phyloP scores from a whole-genome alignment of 2,888 invertebrate genomes.

The Diabrotica balteata region DNA sequence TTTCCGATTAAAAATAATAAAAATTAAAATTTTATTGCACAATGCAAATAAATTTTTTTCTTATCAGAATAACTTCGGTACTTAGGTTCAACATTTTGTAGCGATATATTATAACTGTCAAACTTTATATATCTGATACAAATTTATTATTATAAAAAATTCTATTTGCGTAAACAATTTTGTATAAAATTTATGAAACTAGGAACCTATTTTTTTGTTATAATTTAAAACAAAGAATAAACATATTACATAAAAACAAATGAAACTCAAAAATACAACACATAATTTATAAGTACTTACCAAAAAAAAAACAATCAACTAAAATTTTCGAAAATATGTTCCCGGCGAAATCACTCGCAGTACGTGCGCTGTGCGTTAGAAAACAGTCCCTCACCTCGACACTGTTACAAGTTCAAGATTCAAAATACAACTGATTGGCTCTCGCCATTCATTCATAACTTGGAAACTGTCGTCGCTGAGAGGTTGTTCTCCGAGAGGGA shows the following conservation, averaged over 20 bases:
- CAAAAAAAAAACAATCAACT: neutral
- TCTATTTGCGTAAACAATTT: too few relatives aligned
- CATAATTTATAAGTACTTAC: neutral
- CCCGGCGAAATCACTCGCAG: slow-evolving; percentile 3
- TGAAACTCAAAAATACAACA: too few relatives aligned
- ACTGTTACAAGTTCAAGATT: slow-evolving; percentile 23
- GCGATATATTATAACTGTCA: too few relatives aligned
- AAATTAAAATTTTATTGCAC: too few relatives aligned
- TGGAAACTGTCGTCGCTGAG: neutral
- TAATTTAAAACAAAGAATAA: too few relatives aligned
- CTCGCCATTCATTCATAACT: slow-evolving; percentile 26
- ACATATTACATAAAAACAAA: too few relatives aligned
- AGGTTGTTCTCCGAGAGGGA: neutral
- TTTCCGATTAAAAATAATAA: too few relatives aligned
- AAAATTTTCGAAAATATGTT: slow-evolving; percentile 11
- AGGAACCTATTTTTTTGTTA: too few relatives aligned
- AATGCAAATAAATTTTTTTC: too few relatives aligned
- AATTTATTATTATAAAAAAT: neutral
- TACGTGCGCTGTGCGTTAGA: slow-evolving; percentile 12
- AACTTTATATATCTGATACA: neutral
- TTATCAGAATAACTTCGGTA: too few relatives aligned
- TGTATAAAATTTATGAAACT: too few relatives aligned
- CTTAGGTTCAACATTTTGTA: too few relatives aligned
- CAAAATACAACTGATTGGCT: slow-evolving; percentile 27
- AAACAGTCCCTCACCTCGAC: slow-evolving; percentile 18